Evolutionary conservation across 2,113 vertebrate genomes (phyloP).

Genomic region (Dromiciops gliroides): DNA sequence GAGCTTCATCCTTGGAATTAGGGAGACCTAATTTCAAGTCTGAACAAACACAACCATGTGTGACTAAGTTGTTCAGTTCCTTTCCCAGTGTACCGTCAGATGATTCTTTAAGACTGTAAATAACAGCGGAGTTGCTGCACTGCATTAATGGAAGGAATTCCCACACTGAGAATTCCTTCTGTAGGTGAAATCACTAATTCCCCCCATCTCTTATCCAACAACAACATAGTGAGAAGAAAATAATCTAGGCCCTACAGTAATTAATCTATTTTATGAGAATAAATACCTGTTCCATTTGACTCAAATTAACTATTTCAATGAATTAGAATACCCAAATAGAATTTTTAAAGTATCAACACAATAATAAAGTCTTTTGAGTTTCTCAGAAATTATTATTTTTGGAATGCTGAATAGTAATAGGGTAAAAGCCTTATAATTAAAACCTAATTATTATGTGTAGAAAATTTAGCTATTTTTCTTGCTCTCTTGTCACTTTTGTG

Average conservation of each 20-base stretch:
- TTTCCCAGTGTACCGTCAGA: background rate
- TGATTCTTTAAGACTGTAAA: background rate
- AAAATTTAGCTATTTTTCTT: background rate
- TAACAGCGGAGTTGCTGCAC: too few relatives aligned
- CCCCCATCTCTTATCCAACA: too few relatives aligned
- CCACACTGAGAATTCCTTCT: too few relatives aligned
- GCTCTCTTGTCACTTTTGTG: background rate
- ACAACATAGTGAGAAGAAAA: background rate
- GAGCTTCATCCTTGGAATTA: background rate
- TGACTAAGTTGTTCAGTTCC: background rate
- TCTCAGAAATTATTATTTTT: background rate
- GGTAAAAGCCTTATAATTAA: background rate
- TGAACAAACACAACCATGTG: background rate
- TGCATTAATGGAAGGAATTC: too few relatives aligned
- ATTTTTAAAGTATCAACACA: background rate
- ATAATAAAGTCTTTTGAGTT: background rate
- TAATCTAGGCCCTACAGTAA: background rate
- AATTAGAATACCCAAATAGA: background rate
- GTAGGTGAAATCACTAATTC: background rate
- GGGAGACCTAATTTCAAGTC: background rate
- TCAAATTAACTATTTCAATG: background rate
- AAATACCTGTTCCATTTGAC: background rate
- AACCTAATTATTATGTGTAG: background rate
- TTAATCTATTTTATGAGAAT: constrained; percentile 13
- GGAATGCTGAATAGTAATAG: background rate